Base-by-base conservation (phyloP, 2,797 vertebrate genomes). In the Thamnophis elegans region DNA sequence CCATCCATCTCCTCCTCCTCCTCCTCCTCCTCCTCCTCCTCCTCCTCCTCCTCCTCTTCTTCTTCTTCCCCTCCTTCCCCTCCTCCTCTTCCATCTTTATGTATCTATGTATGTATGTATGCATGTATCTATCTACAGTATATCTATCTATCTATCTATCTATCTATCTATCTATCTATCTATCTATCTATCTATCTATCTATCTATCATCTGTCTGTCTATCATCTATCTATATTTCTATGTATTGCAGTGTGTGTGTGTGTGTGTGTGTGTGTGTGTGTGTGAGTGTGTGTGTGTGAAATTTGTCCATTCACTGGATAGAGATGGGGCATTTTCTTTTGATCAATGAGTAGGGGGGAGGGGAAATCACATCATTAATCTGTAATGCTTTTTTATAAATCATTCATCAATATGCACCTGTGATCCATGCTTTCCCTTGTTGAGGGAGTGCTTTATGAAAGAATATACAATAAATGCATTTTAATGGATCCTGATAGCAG, bases 401-500 rank as follows among this genome's bases (percentile, higher is more conserved):
- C 93, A 94, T 96, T 97, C 94, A 94, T 73, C 94, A 94, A 95
- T 92, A 89, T 51, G 88, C 65, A 56, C 36, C 54, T 0, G 0
- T 95, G 92, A 94, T 95, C 94, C 87, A 95, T 96, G 94, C 36
- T 60, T 94, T 94, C 90, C 92, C 87, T 96, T 93, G 88, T 91
- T 53, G 87, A 94, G n/a, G n/a, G n/a, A n/a, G 91, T 89, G 22
- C 87, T 95, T 94, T 94, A 95, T 78, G 91, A 94, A 51, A 89
- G 78, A 94, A 94, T 94, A 93, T 85, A 60, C 95, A 96, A 95
- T 93, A 95, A 94, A 96, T 97, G 90, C 55, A 94, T 95, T 97
- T 97, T 96, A 96, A 96, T 94, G 92, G 58, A 22, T 47, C 85
- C 91, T 95, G 90, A 95, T 95, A 94, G 91, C 88, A 89, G 85